Evolutionary conservation across 2,888 invertebrate species (phyloP).

Genomic region (Lymantria monacha): DNA sequence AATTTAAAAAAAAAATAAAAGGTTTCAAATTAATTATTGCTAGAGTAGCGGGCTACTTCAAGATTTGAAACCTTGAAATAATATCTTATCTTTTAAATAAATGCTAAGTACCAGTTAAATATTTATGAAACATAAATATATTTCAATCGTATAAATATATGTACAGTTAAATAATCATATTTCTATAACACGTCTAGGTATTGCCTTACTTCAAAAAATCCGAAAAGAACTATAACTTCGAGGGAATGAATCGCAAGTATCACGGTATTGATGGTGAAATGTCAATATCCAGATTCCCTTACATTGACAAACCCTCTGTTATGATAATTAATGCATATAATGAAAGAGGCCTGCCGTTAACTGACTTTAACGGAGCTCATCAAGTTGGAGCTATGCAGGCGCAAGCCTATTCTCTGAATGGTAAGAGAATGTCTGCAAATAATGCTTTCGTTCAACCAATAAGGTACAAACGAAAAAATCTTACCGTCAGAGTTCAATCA

Average conservation of each 20-base stretch:
- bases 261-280: constrained; percentile 83
- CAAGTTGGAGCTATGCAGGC: constrained; percentile 82
- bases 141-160: no score
- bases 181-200: not conserved
- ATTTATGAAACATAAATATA: no score
- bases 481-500: constrained; percentile 72
- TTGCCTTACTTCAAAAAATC: constrained; percentile 80
- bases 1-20: no score
- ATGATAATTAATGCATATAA: constrained; percentile 79
- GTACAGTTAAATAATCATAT: no score
- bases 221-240: constrained; percentile 80
- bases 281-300: constrained; percentile 82
- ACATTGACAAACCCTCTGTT: constrained; percentile 79
- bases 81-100: no score
- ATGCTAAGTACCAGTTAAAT: no score
- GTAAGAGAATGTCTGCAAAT: constrained; percentile 84
- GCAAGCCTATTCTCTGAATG: constrained; percentile 79
- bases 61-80: no score
- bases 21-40: no score
- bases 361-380: constrained; percentile 78
- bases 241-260: constrained; percentile 71
- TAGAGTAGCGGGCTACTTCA: no score
- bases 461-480: constrained; percentile 73
- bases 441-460: constrained; percentile 85
- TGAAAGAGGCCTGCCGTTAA: constrained; percentile 80